These are phyloP conservation scores for Stratiolaelaps scimitus DNA, from an alignment of 1,140 invertebrate species.

Conservation along the genomic window DNA sequence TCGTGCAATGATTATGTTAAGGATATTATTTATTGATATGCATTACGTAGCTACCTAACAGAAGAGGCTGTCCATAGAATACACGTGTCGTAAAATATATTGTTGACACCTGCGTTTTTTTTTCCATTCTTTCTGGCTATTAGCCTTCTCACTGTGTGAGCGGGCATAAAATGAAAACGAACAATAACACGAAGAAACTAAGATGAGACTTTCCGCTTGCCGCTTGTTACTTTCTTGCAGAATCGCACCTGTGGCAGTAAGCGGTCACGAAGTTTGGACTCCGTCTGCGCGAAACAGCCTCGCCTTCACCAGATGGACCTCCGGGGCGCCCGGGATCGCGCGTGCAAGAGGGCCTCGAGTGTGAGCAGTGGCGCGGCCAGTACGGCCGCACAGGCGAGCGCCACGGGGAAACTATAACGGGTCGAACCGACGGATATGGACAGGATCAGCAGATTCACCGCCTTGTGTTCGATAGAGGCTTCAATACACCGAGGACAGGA, in stretches of 20 bases:
- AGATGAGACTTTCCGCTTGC: not conserved
- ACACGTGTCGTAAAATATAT: slow-evolving; percentile 2
- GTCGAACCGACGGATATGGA: too few species aligned
- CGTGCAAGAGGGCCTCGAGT: slow-evolving; percentile 20
- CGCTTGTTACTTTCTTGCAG: not conserved
- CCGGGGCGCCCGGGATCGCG: slow-evolving; percentile 4
- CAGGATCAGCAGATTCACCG: too few species aligned
- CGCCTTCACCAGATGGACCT: slow-evolving; percentile 6
- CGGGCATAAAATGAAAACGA: not conserved
- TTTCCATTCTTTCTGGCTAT: not conserved
- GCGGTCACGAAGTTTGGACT: slow-evolving; percentile 19
- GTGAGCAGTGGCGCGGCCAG: too few species aligned
- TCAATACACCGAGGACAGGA: too few species aligned
- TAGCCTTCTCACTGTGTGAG: not conserved
- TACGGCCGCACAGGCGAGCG: too few species aligned
- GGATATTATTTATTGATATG: too few species aligned
- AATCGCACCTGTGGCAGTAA: slow-evolving; percentile 19
- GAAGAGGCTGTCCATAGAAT: too few species aligned
- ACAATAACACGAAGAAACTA: not conserved
- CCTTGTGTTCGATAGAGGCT: too few species aligned
- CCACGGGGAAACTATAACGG: too few species aligned
- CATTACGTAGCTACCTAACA: not conserved
- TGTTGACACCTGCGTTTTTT: not conserved
- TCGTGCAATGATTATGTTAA: not conserved
- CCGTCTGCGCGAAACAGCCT: slow-evolving; percentile 5